Conservation (phyloP, 1,140 invertebrate species). For the Cherax destructor region DNA sequence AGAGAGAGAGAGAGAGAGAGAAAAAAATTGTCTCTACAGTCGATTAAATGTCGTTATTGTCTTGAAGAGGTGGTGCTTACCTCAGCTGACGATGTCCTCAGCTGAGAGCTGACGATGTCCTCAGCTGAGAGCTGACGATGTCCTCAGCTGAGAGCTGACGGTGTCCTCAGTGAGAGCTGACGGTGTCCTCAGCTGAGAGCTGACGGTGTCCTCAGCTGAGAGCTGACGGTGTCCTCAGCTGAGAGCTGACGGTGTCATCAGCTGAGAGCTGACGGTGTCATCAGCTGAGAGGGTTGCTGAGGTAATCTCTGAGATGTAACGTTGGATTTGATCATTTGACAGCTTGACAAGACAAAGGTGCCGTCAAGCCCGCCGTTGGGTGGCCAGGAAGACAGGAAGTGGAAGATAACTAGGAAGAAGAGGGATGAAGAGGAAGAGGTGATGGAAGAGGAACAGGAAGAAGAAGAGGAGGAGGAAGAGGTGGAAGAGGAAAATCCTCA, state of each 20-base stretch:
- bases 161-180: too few species aligned
- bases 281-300: not conserved
- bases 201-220: too few species aligned
- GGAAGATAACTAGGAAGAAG: not conserved
- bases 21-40: not conserved
- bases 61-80: not conserved
- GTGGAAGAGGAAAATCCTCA: too few species aligned
- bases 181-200: too few species aligned
- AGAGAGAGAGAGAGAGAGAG: not conserved
- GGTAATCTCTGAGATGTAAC: not conserved
- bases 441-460: too few species aligned
- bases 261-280: too few species aligned
- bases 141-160: too few species aligned
- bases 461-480: too few species aligned
- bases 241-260: too few species aligned
- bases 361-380: not conserved
- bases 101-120: not conserved
- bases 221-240: too few species aligned
- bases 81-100: not conserved
- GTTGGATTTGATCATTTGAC: not conserved
- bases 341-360: not conserved
- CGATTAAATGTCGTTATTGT: not conserved
- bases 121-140: too few species aligned
- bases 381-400: not conserved
- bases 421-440: not conserved